Conservation (phyloP, 1,140 invertebrate genomes). For the Micrasema minimum region DNA sequence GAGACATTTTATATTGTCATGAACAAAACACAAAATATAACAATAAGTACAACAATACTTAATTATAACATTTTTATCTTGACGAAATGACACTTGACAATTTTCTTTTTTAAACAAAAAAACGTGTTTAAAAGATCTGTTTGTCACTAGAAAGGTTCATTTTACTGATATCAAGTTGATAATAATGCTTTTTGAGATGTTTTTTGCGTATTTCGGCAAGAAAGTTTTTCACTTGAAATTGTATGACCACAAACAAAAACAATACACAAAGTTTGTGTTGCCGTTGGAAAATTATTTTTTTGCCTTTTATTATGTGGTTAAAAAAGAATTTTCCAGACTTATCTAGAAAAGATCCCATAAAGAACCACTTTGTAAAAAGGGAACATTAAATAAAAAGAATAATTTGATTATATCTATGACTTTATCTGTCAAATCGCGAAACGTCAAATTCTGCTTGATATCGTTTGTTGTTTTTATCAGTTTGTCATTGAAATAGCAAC, state of each 20-base stretch:
- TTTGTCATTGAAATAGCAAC: too few relatives aligned
- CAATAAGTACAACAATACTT: background rate
- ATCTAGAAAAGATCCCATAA: background rate
- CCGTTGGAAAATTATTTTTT: background rate
- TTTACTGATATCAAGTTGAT: background rate
- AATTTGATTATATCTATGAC: too few relatives aligned
- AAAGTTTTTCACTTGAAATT: background rate
- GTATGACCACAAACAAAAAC: conserved; percentile 11
- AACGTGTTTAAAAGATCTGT: background rate
- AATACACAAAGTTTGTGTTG: conserved; percentile 9
- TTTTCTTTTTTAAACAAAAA: background rate
- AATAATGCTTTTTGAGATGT: background rate
- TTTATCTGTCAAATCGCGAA: too few relatives aligned
- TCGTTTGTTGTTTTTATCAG: too few relatives aligned
- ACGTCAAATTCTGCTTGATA: too few relatives aligned
- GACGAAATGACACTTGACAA: background rate
- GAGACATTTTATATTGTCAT: conserved; percentile 30
- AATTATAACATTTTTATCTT: background rate
- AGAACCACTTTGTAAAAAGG: too few relatives aligned
- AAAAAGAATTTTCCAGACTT: conserved; percentile 2
- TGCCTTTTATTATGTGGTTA: background rate
- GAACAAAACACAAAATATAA: background rate
- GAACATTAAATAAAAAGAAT: too few relatives aligned
- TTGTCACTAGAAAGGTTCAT: background rate
- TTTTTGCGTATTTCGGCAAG: background rate